Base-by-base conservation (phyloP, 1,140 invertebrate species). In the Anastrepha obliqua region DNA sequence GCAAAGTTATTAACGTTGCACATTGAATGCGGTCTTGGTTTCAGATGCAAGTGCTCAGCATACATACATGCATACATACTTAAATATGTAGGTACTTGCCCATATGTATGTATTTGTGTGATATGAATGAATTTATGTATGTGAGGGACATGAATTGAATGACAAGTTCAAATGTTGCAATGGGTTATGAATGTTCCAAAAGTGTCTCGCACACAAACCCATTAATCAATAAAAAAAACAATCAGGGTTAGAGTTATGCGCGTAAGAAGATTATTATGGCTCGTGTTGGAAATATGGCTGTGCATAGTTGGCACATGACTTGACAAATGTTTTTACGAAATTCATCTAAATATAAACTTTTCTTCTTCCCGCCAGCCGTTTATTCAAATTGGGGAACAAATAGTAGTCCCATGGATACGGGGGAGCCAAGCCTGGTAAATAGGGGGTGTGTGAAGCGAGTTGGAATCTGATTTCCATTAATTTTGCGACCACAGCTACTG, bases 111-210 rank as follows among this genome's bases (percentile, higher is more conserved):
- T 20, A n/a, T 81, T 81, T 55, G 42, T 29, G 29, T 67, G 29
- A 55, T 55, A 8, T 55, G 11, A 55, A 6, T 8, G 11, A 6
- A 55, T 55, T 55, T 55, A 8, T 55, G 51, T 67, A 39, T 29
- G 64, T 81, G 74, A 81, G 74, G 74, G 74, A 51, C 74, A 55
- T 81, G 47, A 6, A 81, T 20, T 81, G 74, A 81, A n/a, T 81
- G 74, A 15, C 74, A 81, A 81, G 74, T 81, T 81, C 74, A 81
- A 81, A 81, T 51, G 17, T 55, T 9, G 20, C 13, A 55, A 81
- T 55, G 47, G 47, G 4, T 81, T 81, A 81, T 81, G 70, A 44
- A 13, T n/a, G 20, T 20, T 81, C 74, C n/a, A 51, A 47, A n/a
- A 51, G 15, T 74, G 70, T 42, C 44, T 74, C 13, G 0, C 47